These are phyloP conservation scores for Pangasius djambal DNA, from an alignment of 2,797 vertebrate genomes.

Conservation along the genomic window DNA sequence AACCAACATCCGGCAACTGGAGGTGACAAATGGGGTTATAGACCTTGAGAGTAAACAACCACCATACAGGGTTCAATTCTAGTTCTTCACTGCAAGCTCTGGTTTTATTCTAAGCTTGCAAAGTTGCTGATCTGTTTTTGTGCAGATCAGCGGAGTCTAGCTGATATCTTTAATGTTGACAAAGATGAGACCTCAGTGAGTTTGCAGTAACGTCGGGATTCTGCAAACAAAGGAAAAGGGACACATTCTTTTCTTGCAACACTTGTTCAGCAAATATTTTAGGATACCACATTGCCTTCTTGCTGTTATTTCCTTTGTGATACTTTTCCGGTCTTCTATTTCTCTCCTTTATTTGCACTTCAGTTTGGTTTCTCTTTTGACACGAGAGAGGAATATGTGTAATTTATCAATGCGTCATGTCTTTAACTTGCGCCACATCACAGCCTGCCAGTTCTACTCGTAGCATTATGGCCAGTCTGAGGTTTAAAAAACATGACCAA, in stretches of 20 bases:
- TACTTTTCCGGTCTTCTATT: not conserved
- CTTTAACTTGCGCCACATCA: not conserved
- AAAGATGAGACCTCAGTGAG: not conserved
- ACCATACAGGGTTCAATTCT: not conserved
- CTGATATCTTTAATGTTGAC: not conserved
- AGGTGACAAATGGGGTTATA: slow-evolving; percentile 71
- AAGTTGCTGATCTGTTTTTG: not conserved
- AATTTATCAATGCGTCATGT: not conserved
- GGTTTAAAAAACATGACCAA: not conserved
- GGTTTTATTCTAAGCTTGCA: not conserved
- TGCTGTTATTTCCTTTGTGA: not conserved
- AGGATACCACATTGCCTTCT: not conserved
- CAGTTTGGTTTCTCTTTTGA: not conserved
- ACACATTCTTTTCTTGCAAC: not conserved
- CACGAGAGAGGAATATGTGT: not conserved
- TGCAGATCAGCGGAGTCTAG: not conserved
- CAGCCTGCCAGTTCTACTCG: not conserved
- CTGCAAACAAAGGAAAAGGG: not conserved
- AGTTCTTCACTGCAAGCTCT: not conserved
- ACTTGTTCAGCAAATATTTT: not conserved
- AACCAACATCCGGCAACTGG: slow-evolving; percentile 88
- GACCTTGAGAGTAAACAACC: not conserved
- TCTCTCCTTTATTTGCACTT: not conserved
- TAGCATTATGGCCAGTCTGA: not conserved
- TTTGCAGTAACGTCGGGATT: not conserved